Percentiles rank a stretch among this genome's conserved stretches.
Conservation (phyloP, 2,888 invertebrate species). For the Rhopalosiphum nymphaeae region DNA sequence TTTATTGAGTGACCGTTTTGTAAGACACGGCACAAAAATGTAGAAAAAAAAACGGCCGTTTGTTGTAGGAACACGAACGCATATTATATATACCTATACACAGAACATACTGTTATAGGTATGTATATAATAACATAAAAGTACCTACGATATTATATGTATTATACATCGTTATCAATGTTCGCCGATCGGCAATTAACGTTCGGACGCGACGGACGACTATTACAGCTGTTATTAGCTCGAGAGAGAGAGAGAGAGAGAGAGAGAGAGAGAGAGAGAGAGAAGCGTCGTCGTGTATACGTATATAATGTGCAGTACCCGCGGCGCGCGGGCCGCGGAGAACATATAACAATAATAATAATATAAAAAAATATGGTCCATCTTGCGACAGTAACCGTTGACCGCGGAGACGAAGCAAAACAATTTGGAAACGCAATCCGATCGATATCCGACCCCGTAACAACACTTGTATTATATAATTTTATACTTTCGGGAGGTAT, state of each 20-base stretch:
- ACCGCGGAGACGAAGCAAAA: background rate
- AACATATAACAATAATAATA: background rate
- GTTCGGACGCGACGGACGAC: background rate
- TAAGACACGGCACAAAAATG: conserved; percentile 55
- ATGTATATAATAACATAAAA: background rate
- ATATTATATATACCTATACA: background rate
- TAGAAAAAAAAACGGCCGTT: conserved; percentile 10
- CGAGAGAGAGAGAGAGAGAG: background rate
- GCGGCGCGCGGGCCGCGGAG: background rate
- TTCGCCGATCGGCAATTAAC: conserved; percentile 52
- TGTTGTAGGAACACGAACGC: background rate
- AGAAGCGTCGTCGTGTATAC: background rate
- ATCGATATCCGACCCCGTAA: background rate
- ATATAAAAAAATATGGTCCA: background rate
- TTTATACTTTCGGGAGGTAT: background rate
- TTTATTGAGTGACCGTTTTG: conserved; percentile 53
- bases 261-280: background rate
- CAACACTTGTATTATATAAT: background rate
- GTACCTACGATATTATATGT: background rate
- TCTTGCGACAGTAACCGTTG: background rate
- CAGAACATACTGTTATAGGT: background rate
- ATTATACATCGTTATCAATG: conserved; percentile 32
- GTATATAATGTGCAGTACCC: background rate
- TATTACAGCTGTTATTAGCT: background rate
- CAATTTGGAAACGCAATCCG: background rate